phyloP scores from a whole-genome alignment of 2,113 vertebrate genomes.

The Oncorhynchus kisutch region DNA sequence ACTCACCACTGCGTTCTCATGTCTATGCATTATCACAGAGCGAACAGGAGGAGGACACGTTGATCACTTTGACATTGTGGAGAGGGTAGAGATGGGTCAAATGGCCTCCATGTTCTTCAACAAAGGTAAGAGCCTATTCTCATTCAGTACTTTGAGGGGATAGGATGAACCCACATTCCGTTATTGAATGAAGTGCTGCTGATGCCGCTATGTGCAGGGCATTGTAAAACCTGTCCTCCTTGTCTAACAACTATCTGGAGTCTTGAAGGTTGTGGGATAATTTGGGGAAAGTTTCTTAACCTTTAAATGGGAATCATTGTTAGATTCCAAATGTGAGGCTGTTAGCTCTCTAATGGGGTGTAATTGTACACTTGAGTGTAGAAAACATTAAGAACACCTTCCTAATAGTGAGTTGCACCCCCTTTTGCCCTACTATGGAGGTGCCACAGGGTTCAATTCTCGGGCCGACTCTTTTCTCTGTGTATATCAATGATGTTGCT shows the following conservation, averaged over 20 bases:
- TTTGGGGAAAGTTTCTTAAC: slow-evolving; percentile 8
- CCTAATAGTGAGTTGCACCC: too few species aligned
- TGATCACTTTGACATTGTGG: slow-evolving; percentile 91
- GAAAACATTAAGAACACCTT: too few species aligned
- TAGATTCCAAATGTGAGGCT: slow-evolving; percentile 33
- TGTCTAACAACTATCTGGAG: slow-evolving; percentile 25
- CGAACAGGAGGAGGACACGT: slow-evolving; percentile 55
- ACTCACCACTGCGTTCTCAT: too few species aligned
- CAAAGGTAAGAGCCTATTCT: slow-evolving; percentile 81
- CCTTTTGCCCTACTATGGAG: too few species aligned
- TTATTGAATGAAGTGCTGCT: slow-evolving; percentile 28
- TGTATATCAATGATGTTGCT: too few species aligned
- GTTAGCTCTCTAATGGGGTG: slow-evolving; percentile 55
- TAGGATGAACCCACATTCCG: background rate
- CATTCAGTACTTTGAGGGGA: background rate
- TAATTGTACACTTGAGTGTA: slow-evolving; percentile 47
- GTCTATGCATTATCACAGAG: slow-evolving; percentile 72
- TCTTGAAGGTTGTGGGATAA: slow-evolving; percentile 30
- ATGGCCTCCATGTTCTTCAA: slow-evolving; percentile 99
- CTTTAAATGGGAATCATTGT: slow-evolving; percentile 21
- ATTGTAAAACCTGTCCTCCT: slow-evolving; percentile 14
- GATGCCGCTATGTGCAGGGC: background rate
- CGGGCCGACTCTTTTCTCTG: too few species aligned
- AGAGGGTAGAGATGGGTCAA: slow-evolving; percentile 97
- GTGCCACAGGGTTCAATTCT: too few species aligned